Evolutionary conservation across 2,888 invertebrate species (phyloP), one percentile per base, ranked within the genome.

Genomic region (Nematopogon swammerdamellus): DNA sequence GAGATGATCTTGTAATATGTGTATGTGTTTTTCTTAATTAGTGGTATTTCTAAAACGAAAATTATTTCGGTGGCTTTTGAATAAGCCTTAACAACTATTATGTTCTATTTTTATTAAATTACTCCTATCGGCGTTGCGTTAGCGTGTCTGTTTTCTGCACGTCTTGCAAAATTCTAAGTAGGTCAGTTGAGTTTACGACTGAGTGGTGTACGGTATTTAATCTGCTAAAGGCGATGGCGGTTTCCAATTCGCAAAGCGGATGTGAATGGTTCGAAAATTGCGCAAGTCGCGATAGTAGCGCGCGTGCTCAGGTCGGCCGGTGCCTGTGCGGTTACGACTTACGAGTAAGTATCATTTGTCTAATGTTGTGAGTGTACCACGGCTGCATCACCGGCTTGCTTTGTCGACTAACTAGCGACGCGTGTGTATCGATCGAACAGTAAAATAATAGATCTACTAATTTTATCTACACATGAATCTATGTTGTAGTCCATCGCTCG

Each of bases 181-280:
- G n/a, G n/a, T 36, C 36, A 36, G 36, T 36, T 3, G 36, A 36
- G 36, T 36, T 36, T 36, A 36, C n/a, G 11, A 36, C 11, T 4
- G 36, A 36, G 3, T 36, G 36, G 11, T 36, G 36, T 14, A 36
- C 4, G 8, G n/a, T 36, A 36, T 36, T 36, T 36, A 36, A 36
- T 36, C 51, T 53, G 18, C 50, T 51, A 43, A 52, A 54, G 10
- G 55, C 55, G 16, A 53, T 49, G n/a, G 52, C 50, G 4, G 55
- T 55, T 48, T 53, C 51, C 18, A 52, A 19, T 44, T 53, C 52
- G 8, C 52, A 5, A 53, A 43, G 18, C 50, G 25, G 10, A 44
- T 19, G 36, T 50, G 50, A 49, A 53, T 49, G 10, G 50, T 53
- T 16, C 51, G 50, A 50, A 53, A 53, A 45, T 52, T 52, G n/a